Conservation (phyloP, 2,888 invertebrate species). For the Limnephilus auricula region DNA sequence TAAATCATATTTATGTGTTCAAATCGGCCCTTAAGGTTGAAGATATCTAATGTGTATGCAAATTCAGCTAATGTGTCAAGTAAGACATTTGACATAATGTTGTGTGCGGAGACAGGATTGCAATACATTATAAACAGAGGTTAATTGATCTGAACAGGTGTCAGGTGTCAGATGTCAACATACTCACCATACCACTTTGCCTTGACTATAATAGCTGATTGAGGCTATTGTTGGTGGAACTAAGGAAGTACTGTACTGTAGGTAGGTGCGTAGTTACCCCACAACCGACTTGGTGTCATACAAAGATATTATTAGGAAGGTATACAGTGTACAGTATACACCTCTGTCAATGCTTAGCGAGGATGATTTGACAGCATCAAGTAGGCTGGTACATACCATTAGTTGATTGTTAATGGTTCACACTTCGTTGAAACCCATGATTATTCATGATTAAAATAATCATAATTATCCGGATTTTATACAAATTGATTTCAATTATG, state of each 20-base stretch:
- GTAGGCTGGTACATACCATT: too few species aligned
- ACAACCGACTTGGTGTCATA: background rate
- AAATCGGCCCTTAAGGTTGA: background rate
- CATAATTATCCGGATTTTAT: too few species aligned
- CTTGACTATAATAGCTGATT: slow-evolving; percentile 7
- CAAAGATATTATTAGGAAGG: background rate
- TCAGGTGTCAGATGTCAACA: slow-evolving; percentile 29
- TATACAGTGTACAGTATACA: too few species aligned
- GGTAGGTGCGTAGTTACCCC: background rate
- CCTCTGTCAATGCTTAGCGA: background rate
- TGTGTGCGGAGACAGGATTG: background rate
- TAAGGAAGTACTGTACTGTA: background rate
- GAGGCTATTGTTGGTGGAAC: background rate
- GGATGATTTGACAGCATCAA: background rate
- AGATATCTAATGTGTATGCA: background rate
- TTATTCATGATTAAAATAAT: background rate
- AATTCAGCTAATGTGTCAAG: slow-evolving; percentile 20
- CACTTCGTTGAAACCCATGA: too few species aligned
- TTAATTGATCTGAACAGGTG: slow-evolving; percentile 47
- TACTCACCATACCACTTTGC: background rate
- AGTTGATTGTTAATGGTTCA: background rate
- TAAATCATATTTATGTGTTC: background rate
- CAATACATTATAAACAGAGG: slow-evolving; percentile 16
- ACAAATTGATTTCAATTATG: background rate
- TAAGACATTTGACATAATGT: slow-evolving; percentile 17